Base-by-base conservation (phyloP, 2,888 invertebrate genomes). In the Mycalesis mineus region DNA sequence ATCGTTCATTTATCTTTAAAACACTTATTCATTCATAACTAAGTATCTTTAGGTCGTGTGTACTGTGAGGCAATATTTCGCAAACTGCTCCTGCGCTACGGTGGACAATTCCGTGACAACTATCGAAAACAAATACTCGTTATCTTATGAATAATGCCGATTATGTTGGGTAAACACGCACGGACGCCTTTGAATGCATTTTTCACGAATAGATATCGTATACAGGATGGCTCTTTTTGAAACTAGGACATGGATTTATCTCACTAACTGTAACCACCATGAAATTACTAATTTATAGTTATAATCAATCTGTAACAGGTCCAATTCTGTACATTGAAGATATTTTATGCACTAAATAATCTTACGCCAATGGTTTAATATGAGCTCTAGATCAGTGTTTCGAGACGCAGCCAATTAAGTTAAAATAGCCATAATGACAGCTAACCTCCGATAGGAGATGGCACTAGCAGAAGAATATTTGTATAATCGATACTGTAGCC, bases 111-210 rank as follows among this genome's bases (percentile, higher is more conserved):
- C 82, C 80, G 80, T 81, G 84, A 84, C 86, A 80, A 79, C 75
- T 72, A 77, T 72, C 73, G 80, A 84, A 88, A 80, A 85, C 88
- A 89, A 89, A 88, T 76, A 88, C 83, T 80, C 74, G 85, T 84
- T 88, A 88, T 88, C 88, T 83, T 87, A 88, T 89, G 89, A 89
- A 88, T 89, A 88, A 89, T 88, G 84, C 84, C 86, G 88, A 88
- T 87, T 84, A 87, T 85, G 77, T 84, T 86, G 78, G 68, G 81
- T 75, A 87, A 88, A 89, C 84, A 87, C 74, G 75, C 78, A 78
- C 81, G 80, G 77, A 78, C 79, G 74, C 74, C 78, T 76, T 75
- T 70, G 64, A 78, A 71, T 86, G 83, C 80, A 82, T 86, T 88
- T 88, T 87, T 85, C 82, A 84, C 77, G 68, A 82, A 80, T 75